Base-by-base conservation (phyloP, 2,113 vertebrate species). In the Eolophus roseicapilla region DNA sequence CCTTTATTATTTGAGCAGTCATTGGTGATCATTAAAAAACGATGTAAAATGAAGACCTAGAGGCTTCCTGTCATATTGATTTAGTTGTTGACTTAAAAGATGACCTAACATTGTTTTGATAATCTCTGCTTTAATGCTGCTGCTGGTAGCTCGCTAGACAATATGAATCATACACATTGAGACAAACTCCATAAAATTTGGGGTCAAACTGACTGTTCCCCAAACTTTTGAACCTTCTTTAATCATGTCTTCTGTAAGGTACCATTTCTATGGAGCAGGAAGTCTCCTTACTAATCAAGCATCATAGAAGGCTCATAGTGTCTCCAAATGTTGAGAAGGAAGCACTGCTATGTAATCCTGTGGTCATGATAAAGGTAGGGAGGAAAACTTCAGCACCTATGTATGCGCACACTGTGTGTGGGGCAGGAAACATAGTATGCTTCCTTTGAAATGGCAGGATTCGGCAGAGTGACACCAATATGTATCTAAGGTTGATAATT, bases 11-110 rank as follows among this genome's bases (percentile, higher is more conserved):
- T 84, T 3, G 12, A 77, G 75, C 64, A 67, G 44, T 53, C 37
- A 88, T 91, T 93, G 79, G 64, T 73, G 75, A 91, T 63, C 52
- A 49, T 79, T 96, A 0, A 0, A 82, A 96, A 77, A 95, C 81
- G 28, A 83, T 3, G 29, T 83, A 90, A 88, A 96, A 92, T 73
- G 41, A 86, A 91, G 90, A 76, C 60, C 50, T 92, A 63, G 55
- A 91, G 57, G 18, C 29, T 81, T 95, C 57, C 35, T 90, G 74
- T 92, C 76, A 23, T 28, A 12, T 24, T 82, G 50, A 91, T 91
- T 74, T 88, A 86, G 50, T 50, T 78, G 82, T 64, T 81, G 53
- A 39, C 82, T 93, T 90, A 49, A 79, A 52, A 88, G 82, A 69
- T 86, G 74, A 84, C 57, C 69, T 91, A 67, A 53, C 10, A 2